Evolutionary conservation across 2,797 vertebrate genomes (phyloP).

Genomic region (Sorex maritimensis): DNA sequence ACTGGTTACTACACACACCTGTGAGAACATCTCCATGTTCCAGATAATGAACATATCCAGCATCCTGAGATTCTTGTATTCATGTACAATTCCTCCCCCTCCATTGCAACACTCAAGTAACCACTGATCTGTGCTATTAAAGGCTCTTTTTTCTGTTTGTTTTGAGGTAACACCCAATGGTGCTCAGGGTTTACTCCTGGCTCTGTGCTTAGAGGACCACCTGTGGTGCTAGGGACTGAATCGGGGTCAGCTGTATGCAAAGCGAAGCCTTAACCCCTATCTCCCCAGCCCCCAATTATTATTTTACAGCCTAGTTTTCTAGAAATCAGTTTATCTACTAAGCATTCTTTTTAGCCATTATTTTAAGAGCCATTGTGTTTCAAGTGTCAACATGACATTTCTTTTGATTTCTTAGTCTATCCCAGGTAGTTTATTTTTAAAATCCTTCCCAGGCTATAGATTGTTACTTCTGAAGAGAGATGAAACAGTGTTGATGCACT

Average conservation of each 20-base stretch:
- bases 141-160: too few relatives aligned
- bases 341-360: conserved; percentile 21
- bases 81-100: background rate
- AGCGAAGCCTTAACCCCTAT: too few relatives aligned
- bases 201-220: too few relatives aligned
- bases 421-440: background rate
- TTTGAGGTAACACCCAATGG: too few relatives aligned
- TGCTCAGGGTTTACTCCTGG: too few relatives aligned
- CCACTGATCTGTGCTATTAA: background rate
- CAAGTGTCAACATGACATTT: conserved; percentile 43
- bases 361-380: conserved; percentile 34
- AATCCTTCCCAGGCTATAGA: background rate
- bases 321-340: background rate
- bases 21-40: background rate
- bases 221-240: too few relatives aligned
- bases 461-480: conserved; percentile 44
- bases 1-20: conserved; percentile 33
- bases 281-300: background rate
- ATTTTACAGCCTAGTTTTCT: conserved; percentile 36
- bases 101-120: background rate
- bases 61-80: background rate
- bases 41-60: background rate
- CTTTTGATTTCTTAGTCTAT: conserved; percentile 31
- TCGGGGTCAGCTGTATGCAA: too few relatives aligned
- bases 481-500: background rate